Base-by-base conservation (phyloP, 2,113 vertebrate genomes). In the Columba livia region DNA sequence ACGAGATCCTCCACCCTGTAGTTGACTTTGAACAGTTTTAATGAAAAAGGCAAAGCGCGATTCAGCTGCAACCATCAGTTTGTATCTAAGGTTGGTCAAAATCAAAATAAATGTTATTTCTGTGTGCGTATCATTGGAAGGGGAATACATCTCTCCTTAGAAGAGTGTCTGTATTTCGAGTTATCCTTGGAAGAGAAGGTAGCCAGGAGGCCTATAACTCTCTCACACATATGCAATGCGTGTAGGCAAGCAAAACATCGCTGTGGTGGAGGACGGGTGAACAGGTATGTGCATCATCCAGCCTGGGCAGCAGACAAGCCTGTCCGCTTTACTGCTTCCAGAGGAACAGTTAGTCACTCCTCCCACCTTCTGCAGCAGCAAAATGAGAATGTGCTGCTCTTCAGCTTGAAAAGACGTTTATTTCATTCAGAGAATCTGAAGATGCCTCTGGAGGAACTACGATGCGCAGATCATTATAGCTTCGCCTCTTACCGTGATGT, bases 1-100 rank as follows among this genome's bases (percentile, higher is more conserved):
- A 61, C 24, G 44, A 91, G 57, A 79, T 73, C 74, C 93, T 89
- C 92, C 94, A 95, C 92, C 94, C 94, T 96, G 66, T 92, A 87
- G 58, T 79, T 92, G 69, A 66, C 92, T 96, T 93, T 94, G 83
- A 96, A 95, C 25, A 32, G 57, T 90, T 96, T 81, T 94, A 95
- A 93, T 73, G 73, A 92, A 95, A 95, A 96, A 89, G 61, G 84
- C 75, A 50, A 91, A 95, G 88, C 17, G 25, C 92, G 65, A 79
- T 88, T 95, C 85, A 90, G 77, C 73, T 82, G 40, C 58, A 89
- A 34, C 36, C 70, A 82, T 34, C 54, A 62, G 24, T 67, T 94
- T 95, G 90, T 93, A 92, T 81, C 90, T 85, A 56, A 72, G 25
- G 9, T 18, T 89, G 44, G 70, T 89, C 50, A 48, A 92, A 94